Conservation (phyloP, 1,140 invertebrate genomes). For the Calephelis virginiensis region DNA sequence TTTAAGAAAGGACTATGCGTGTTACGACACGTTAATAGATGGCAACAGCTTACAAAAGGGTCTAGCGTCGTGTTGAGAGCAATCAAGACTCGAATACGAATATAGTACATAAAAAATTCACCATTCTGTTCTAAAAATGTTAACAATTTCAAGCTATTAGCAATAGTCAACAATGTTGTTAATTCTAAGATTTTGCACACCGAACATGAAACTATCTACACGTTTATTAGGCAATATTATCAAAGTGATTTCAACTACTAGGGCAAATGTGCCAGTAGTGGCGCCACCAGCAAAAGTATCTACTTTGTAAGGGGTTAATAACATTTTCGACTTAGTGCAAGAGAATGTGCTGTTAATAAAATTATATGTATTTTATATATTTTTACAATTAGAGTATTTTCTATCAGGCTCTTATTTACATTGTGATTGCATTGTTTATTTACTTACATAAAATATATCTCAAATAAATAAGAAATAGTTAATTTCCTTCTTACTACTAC, state of each 20-base stretch:
- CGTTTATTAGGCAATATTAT: conserved; percentile 37
- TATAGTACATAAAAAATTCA: conserved; percentile 76
- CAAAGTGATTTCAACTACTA: conserved; percentile 23
- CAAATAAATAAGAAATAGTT: too few relatives aligned
- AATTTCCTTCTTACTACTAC: too few relatives aligned
- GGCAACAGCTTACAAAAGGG: conserved; percentile 73
- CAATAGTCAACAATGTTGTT: conserved; percentile 78
- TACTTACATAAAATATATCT: too few relatives aligned
- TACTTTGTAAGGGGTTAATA: not conserved
- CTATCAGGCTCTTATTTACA: conserved; percentile 13
- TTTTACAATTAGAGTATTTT: not conserved
- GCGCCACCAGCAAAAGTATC: conserved; percentile 14
- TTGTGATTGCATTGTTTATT: conserved; percentile 8
- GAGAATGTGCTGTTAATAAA: not conserved
- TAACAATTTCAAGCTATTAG: conserved; percentile 78
- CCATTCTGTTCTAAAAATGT: conserved; percentile 74
- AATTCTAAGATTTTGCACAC: conserved; percentile 73
- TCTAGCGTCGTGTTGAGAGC: conserved; percentile 72
- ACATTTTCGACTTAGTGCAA: conserved; percentile 8
- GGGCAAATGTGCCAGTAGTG: not conserved
- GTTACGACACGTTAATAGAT: conserved; percentile 68
- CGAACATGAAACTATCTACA: conserved; percentile 59
- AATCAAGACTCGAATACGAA: conserved; percentile 62
- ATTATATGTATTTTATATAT: not conserved
- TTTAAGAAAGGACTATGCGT: conserved; percentile 74